These are phyloP conservation scores for Gnatocerus cornutus DNA, from an alignment of 2,888 invertebrate genomes.

Conservation along the genomic window DNA sequence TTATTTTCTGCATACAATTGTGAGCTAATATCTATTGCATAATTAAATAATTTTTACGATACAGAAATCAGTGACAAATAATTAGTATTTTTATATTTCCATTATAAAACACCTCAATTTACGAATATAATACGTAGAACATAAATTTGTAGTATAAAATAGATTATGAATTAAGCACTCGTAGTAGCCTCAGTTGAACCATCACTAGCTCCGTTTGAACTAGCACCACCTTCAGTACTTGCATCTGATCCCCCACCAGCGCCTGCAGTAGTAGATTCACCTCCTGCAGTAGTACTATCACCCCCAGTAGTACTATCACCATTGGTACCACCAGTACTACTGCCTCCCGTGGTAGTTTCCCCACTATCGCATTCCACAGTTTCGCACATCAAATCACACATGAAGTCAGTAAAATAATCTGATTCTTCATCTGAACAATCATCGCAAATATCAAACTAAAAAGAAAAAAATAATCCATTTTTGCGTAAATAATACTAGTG, in stretches of 20 bases:
- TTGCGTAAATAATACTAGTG: background rate
- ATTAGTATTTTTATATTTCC: too few species aligned
- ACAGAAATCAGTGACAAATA: too few species aligned
- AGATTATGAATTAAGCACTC: too few species aligned
- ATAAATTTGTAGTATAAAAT: too few species aligned
- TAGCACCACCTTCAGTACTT: background rate
- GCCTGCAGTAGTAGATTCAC: too few species aligned
- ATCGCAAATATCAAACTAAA: conserved; percentile 19
- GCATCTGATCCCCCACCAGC: too few species aligned
- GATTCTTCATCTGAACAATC: conserved; percentile 14
- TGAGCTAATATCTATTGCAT: too few species aligned
- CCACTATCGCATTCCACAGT: conserved; percentile 1
- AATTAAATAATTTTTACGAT: too few species aligned
- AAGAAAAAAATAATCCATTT: conserved; percentile 6
- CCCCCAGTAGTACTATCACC: background rate
- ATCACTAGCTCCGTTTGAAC: too few species aligned
- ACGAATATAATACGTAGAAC: too few species aligned
- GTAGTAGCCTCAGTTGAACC: background rate
- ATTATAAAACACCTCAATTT: too few species aligned
- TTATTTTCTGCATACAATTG: too few species aligned
- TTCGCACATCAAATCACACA: conserved; percentile 7
- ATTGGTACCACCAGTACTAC: background rate
- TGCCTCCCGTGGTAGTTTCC: background rate
- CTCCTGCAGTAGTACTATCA: background rate
- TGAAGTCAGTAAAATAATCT: background rate